Evolutionary conservation across 53 echinoderm and acorn worm species (phyloP), one percentile per base, ranked within the genome.

Genomic region (Apostichopus leukothele): DNA sequence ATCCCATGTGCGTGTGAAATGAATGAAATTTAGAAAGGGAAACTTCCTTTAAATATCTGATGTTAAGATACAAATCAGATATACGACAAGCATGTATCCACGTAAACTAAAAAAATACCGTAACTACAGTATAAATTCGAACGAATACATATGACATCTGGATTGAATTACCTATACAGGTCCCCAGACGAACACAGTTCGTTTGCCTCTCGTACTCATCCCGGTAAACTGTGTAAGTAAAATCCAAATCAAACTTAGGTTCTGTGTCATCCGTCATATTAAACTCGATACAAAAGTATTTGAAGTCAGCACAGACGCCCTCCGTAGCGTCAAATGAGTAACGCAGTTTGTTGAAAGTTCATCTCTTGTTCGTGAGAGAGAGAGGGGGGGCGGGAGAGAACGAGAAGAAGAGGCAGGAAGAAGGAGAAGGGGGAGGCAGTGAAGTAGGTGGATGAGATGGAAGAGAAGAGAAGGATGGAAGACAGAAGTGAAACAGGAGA

Each of bases 201-300:
- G 67, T 85, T 67, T 85, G 25, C 27, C 27, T 27, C 27, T 0
- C 27, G 1, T 27, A 27, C 27, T 27, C 27, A 1, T 27, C 27
- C 27, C 26, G 13, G 67, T 12, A 66, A 25, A 85, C 85, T 50
- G 85, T 27, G 66, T 27, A 85, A 27, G 27, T 27, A 27, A 27
- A 27, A 27, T 27, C 27, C 27, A 27, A 27, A 27, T 27, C 27
- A 27, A 27, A 27, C 7, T 5, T 83, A 11, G 84, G 84, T 59
- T 14, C 9, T 20, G 84, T 26, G 9, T 83, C 57, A 25, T 83
- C 84, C 84, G 84, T 60, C 60, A 60, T 11, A 14, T 63, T 54
- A 59, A 83, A 83, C 22, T 83, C 63, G 55, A 83, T 23, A n/a
- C 84, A 83, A 26, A 83, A 21, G 26, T 57, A 83, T 27, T 83